Conservation (phyloP, 2,888 invertebrate species). For the Stratiomys singularior region DNA sequence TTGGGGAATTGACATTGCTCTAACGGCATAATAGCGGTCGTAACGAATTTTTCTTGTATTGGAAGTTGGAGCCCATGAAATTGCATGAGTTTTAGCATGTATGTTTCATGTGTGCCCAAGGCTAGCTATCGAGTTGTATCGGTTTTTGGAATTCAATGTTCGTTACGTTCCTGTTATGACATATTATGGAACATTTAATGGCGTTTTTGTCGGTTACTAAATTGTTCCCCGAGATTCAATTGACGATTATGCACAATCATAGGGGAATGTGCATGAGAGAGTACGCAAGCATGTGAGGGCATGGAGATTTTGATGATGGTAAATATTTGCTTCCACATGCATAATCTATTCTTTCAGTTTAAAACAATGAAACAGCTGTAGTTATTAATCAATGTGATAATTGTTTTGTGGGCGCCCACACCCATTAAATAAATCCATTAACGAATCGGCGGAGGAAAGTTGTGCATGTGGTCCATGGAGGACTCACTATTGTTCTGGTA, state of each 20-base stretch:
- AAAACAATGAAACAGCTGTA: slow-evolving; percentile 24
- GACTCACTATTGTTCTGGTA: no score
- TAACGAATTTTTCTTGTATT: slow-evolving; percentile 17
- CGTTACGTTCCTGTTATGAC: slow-evolving; percentile 46
- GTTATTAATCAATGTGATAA: slow-evolving; percentile 8
- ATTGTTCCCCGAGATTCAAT: slow-evolving; percentile 41
- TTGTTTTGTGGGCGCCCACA: slow-evolving; percentile 28
- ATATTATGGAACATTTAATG: slow-evolving; percentile 35
- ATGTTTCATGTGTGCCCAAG: no score
- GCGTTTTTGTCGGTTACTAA: slow-evolving; percentile 40
- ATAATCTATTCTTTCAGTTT: background rate
- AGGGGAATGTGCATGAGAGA: background rate
- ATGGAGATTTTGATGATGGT: background rate
- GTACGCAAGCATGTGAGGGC: background rate
- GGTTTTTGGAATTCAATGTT: slow-evolving; percentile 32
- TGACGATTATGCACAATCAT: slow-evolving; percentile 33
- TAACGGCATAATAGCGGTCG: slow-evolving; percentile 37
- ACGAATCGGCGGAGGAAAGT: no score
- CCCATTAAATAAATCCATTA: background rate
- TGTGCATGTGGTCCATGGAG: no score
- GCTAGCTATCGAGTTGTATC: no score
- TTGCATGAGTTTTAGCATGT: no score
- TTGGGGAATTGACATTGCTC: slow-evolving; percentile 21
- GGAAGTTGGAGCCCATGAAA: slow-evolving; percentile 16
- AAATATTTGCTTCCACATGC: background rate